A percentile compares a stretch with the other conserved stretches of the same genome.
Evolutionary conservation across 2,797 vertebrate species (phyloP).

Genomic region (Bradypus variegatus): DNA sequence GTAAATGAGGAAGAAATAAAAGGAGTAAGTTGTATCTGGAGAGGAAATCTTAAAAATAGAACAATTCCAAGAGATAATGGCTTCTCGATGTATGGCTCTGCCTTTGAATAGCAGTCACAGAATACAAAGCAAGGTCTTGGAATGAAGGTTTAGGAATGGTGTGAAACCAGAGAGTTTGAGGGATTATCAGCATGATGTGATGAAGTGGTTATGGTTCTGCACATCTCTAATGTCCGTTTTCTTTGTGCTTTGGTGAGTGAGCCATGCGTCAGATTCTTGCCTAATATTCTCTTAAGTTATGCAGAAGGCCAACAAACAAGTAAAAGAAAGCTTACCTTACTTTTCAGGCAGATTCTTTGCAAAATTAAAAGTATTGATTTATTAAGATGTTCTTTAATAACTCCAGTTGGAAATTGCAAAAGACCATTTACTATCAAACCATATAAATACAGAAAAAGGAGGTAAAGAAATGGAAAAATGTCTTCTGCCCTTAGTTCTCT

Average conservation of each 20-base stretch:
- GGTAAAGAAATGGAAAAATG: not conserved
- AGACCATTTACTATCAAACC: not conserved
- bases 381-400: constrained; percentile 8
- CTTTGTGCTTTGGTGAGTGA: not conserved
- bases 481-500: not conserved
- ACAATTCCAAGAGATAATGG: not conserved
- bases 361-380: constrained; percentile 33
- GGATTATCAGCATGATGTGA: not conserved
- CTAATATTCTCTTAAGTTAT: not conserved
- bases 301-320: too few species aligned
- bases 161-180: not conserved
- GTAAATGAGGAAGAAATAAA: not conserved
- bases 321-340: constrained; percentile 7
- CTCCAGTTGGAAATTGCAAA: constrained; percentile 35
- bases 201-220: not conserved
- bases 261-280: constrained; percentile 1
- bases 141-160: not conserved
- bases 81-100: not conserved
- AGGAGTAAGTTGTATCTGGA: not conserved
- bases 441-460: not conserved
- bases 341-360: constrained; percentile 15
- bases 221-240: not conserved
- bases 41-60: constrained; percentile 3
- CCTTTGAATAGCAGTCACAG: not conserved
- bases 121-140: not conserved